Base-by-base conservation (phyloP, 2,113 vertebrate species). In the Penelope pileata region DNA sequence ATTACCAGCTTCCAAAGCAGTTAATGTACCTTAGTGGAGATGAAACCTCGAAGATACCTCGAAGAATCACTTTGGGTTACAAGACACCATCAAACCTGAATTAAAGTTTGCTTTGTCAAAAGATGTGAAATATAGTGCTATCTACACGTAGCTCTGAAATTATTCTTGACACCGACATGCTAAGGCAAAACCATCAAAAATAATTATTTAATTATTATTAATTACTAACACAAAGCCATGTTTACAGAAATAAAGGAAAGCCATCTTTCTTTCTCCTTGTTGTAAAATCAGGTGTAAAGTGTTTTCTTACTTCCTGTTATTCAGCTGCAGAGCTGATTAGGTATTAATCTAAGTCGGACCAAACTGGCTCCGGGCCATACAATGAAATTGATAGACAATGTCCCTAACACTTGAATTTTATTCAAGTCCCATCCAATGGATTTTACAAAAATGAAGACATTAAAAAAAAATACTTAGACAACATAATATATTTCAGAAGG, bases 361-460 rank as follows among this genome's bases (percentile, higher is more conserved):
- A 47, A 17, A 24, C 3, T 0, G 0, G 7, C 48, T 72, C 12
- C 42, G 30, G 16, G 15, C 22, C 0, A 0, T 21, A 30, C 30
- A 48, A 8, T 62, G n/a, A 66, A 88, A 83, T 48, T 30, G 10
- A 14, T 73, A 86, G 59, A n/a, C 27, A 68, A 3, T 45, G 7
- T 2, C 5, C 3, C 38, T 73, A 53, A 48, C 73, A 22, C 24
- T 30, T 86, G 45, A 74, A 62, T 91, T 88, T 88, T 80, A 62
- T 64, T 83, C 12, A 40, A 40, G 29, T 64, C 23, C 83, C 54
- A 66, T 86, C 30, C 40, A 62, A 6, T 30, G 51, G 58, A 51
- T 69, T 85, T 90, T 68, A 2, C n/a, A n/a, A n/a, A n/a, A n/a
- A n/a, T n/a, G n/a, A n/a, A n/a, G n/a, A n/a, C n/a, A n/a, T n/a